Conservation (phyloP, 2,113 vertebrate genomes). For the Casuarius casuarius region DNA sequence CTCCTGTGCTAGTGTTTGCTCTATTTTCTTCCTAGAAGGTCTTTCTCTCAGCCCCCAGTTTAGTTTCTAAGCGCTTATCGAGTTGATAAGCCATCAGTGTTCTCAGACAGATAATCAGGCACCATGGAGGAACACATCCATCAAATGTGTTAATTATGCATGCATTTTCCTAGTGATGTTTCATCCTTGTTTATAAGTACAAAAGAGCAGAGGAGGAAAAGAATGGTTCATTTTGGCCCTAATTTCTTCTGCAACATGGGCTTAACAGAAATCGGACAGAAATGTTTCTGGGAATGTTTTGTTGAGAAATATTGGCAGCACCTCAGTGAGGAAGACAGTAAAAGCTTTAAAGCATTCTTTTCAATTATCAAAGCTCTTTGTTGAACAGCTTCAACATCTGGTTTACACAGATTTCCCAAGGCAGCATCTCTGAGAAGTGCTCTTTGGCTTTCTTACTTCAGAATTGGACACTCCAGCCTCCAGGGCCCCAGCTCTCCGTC, state of each 20-base stretch:
- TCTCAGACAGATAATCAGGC: not conserved
- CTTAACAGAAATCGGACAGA: not conserved
- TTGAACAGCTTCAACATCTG: not conserved
- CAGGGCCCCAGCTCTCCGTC: not conserved
- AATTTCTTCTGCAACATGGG: not conserved
- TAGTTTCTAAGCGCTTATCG: not conserved
- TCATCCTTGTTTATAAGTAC: not conserved
- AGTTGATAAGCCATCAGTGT: not conserved
- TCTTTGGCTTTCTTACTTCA: not conserved
- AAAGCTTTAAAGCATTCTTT: not conserved
- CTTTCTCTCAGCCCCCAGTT: not conserved
- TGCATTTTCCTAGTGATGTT: not conserved
- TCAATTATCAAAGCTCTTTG: not conserved
- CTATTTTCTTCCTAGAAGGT: not conserved
- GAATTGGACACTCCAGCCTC: not conserved
- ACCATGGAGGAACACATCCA: not conserved
- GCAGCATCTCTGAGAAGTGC: not conserved
- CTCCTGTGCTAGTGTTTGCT: accelerated
- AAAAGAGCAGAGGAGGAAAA: not conserved
- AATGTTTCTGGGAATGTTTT: not conserved
- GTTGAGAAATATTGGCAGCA: not conserved
- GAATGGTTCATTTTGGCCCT: not conserved
- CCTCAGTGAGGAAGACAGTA: not conserved
- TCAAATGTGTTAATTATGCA: not conserved
- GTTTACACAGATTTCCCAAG: not conserved